Evolutionary conservation across 2,888 invertebrate genomes (phyloP).

Genomic region (Aphelenchoides bicaudatus): DNA sequence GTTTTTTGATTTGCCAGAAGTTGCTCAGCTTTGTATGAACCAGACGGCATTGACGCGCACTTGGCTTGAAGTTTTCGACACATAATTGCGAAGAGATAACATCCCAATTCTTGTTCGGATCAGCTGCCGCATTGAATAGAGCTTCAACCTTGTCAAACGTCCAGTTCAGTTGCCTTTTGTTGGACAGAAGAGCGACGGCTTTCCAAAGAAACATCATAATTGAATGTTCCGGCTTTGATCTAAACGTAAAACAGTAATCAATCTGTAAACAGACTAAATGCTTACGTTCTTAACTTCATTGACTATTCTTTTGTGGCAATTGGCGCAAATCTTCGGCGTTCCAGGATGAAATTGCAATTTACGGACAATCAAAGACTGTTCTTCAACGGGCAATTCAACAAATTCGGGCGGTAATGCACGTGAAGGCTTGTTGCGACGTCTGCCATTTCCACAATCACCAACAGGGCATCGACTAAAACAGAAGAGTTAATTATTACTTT

Average conservation of each 20-base stretch:
- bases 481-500: conserved; percentile 1
- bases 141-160: background rate
- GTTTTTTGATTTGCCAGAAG: conserved; percentile 8
- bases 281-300: conserved; percentile 10
- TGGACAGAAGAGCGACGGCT: background rate
- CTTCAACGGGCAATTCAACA: conserved; percentile 9
- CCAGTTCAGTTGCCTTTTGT: conserved; percentile 10
- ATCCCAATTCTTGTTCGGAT: conserved; percentile 4
- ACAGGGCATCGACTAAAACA: conserved; percentile 22
- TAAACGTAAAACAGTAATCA: background rate
- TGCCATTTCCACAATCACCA: conserved; percentile 15
- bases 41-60: conserved; percentile 13
- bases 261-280: too few species aligned
- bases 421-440: conserved; percentile 9
- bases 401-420: conserved; percentile 14
- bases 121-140: background rate
- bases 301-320: conserved; percentile 18
- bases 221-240: background rate
- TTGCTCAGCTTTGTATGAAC: conserved; percentile 6
- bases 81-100: background rate
- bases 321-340: conserved; percentile 18
- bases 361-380: conserved; percentile 15
- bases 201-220: too few species aligned
- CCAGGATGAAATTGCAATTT: conserved; percentile 11
- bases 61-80: conserved; percentile 5